phyloP scores from a whole-genome alignment of 2,797 vertebrate species.

The Bucorvus abyssinicus region DNA sequence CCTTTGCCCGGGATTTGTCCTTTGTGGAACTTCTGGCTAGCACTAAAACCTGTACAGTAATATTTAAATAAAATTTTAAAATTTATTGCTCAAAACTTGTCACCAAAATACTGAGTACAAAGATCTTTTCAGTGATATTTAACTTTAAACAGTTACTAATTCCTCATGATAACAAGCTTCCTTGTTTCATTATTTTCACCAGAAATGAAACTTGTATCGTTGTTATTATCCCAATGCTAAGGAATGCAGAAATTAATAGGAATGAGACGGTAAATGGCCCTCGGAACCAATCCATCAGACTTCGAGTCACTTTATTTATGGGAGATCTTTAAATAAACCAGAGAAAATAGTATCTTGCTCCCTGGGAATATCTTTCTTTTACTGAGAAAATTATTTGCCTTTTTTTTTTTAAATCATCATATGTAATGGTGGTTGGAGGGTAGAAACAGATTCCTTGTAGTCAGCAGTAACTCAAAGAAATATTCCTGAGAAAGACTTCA shows the following conservation, averaged over 20 bases:
- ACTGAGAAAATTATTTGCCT: slow-evolving; percentile 29
- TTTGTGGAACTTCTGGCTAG: neutral
- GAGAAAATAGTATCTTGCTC: slow-evolving; percentile 36
- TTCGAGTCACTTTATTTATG: slow-evolving; percentile 50
- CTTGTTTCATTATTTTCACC: neutral
- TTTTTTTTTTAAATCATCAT: neutral
- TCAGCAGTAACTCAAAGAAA: slow-evolving; percentile 55
- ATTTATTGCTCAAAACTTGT: neutral
- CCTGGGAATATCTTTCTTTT: slow-evolving; percentile 47
- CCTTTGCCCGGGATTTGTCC: neutral
- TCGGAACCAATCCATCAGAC: slow-evolving; percentile 15
- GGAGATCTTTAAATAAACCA: slow-evolving; percentile 47
- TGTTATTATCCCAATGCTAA: neutral
- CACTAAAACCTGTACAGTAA: neutral
- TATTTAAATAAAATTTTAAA: neutral
- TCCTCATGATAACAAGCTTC: neutral
- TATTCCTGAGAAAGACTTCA: slow-evolving; percentile 59
- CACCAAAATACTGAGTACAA: neutral
- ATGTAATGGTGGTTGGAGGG: slow-evolving; percentile 45
- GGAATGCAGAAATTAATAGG: slow-evolving; percentile 8
- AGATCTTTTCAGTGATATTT: neutral
- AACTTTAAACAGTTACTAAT: neutral
- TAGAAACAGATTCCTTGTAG: slow-evolving; percentile 47
- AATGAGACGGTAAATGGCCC: neutral
- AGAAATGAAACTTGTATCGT: neutral